Conservation (phyloP, 2,113 vertebrate species). For the Entelurus aequoreus region DNA sequence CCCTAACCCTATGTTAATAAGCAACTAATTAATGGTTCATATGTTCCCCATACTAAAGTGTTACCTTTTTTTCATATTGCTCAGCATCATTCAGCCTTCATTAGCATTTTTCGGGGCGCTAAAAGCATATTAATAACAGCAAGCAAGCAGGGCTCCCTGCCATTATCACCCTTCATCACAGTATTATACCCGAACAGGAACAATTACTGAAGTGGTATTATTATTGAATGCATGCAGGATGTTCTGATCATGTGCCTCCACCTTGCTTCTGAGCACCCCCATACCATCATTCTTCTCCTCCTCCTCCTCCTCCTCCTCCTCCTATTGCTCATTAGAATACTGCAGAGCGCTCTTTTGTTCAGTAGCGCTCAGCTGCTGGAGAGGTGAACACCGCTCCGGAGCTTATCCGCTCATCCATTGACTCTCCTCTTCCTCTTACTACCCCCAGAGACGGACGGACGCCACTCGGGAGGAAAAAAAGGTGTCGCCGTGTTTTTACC, state of each 20-base stretch:
- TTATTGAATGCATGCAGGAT: constrained; percentile 6
- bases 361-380: constrained; percentile 70
- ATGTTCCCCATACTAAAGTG: too few relatives aligned
- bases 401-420: constrained; percentile 37
- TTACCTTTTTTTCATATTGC: too few relatives aligned
- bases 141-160: constrained; percentile 24
- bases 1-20: too few relatives aligned
- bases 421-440: constrained; percentile 20
- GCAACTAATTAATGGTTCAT: too few relatives aligned
- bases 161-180: background rate
- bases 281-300: background rate
- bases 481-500: background rate
- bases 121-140: constrained; percentile 36
- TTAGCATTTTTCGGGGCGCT: too few relatives aligned
- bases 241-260: constrained; percentile 16
- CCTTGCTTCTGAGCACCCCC: background rate
- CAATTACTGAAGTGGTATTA: background rate
- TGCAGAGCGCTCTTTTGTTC: constrained; percentile 71
- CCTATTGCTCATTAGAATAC: constrained; percentile 49
- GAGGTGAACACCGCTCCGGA: constrained; percentile 61
- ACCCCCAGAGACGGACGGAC: constrained; percentile 14
- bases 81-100: too few relatives aligned
- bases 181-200: constrained; percentile 18
- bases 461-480: background rate
- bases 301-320: constrained; percentile 1